phyloP scores from a whole-genome alignment of 2,797 vertebrate genomes.

The Enteromius trimaculatus region DNA sequence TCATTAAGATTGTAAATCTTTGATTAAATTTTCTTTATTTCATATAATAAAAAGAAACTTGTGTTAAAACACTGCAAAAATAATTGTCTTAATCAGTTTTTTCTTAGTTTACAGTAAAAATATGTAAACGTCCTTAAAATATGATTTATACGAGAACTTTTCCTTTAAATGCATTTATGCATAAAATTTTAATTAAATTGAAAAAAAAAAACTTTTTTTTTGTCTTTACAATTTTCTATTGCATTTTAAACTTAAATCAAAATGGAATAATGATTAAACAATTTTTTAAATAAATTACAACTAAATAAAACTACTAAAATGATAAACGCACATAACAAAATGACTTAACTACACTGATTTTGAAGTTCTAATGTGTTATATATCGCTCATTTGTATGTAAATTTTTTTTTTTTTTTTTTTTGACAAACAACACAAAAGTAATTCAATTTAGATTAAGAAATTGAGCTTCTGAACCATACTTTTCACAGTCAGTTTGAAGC shows the following conservation, averaged over 20 bases:
- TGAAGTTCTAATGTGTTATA: background rate
- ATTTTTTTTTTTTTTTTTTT: background rate
- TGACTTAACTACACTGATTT: background rate
- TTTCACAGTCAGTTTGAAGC: conserved; percentile 30
- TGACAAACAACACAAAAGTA: background rate
- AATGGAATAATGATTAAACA: background rate
- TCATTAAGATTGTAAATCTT: conserved; percentile 34
- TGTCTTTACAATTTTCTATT: too few relatives aligned
- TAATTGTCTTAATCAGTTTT: background rate
- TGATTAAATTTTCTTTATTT: conserved; percentile 28
- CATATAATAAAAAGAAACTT: background rate
- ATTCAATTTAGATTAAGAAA: background rate
- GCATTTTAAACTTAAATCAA: background rate
- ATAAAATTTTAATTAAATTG: background rate
- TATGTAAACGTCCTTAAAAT: background rate
- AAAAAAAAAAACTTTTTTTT: too few relatives aligned
- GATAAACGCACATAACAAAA: background rate
- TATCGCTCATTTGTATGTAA: background rate
- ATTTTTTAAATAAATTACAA: too few relatives aligned
- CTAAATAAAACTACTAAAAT: too few relatives aligned
- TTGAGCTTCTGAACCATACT: background rate
- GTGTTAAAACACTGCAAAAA: background rate
- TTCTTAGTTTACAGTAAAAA: background rate
- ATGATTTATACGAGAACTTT: background rate
- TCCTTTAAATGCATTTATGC: background rate